These are phyloP conservation scores for Alces alces DNA, from an alignment of 2,113 vertebrate genomes.

Conservation along the genomic window DNA sequence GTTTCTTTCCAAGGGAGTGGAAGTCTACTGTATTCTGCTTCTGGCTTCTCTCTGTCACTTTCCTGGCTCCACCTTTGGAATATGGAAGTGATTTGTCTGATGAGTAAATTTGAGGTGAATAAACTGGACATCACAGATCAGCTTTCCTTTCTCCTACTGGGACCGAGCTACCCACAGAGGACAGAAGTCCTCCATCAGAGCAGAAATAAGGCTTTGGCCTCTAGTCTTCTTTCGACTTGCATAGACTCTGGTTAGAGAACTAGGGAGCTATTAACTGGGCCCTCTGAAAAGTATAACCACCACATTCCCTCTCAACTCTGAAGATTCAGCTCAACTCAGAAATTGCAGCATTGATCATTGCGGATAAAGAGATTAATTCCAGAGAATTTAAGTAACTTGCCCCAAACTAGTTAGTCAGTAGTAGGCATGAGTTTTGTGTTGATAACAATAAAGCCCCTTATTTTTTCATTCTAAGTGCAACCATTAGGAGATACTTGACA, in stretches of 20 bases:
- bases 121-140: not conserved
- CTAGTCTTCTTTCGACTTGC: not conserved
- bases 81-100: not conserved
- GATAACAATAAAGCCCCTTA: not conserved
- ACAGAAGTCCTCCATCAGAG: not conserved
- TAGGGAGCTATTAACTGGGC: not conserved
- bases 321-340: not conserved
- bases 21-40: not conserved
- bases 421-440: conserved; percentile 8
- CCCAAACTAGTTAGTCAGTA: not conserved
- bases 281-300: not conserved
- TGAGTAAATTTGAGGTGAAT: not conserved
- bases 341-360: not conserved
- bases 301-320: not conserved
- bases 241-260: not conserved
- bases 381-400: not conserved
- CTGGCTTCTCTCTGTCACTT: not conserved
- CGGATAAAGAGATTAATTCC: not conserved
- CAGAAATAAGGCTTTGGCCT: not conserved
- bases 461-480: conserved; percentile 26
- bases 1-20: not conserved
- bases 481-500: not conserved
- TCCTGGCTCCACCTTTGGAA: not conserved
- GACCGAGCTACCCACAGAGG: not conserved
- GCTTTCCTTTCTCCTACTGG: not conserved